Evolutionary conservation across 2,888 invertebrate genomes (phyloP), one percentile per base, ranked within the genome.

Genomic region (Lamellibrachia columna): DNA sequence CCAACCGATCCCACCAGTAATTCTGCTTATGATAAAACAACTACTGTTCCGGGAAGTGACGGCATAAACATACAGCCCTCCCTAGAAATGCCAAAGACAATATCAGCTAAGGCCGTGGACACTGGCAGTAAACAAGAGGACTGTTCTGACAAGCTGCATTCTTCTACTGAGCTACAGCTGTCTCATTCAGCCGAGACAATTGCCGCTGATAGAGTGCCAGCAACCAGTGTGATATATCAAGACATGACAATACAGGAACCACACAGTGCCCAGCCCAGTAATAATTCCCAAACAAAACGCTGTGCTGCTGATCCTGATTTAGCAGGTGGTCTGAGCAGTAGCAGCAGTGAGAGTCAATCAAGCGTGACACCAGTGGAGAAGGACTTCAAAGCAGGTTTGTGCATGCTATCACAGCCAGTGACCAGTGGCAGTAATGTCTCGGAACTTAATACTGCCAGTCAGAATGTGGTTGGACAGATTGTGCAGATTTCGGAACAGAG

Each of bases 81-180:
- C 75, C 75, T 75, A 22, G 75, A 75, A 75, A 75, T 75, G 75
- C 6, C 75, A 6, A n/a, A n/a, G 22, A 6, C 75, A 11, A n/a
- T 22, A 75, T 15, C n/a, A n/a, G n/a, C 75, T n/a, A 75, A 22
- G 1, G 75, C 15, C 75, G 15, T 6, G 22, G 75, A 4, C 75
- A 75, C 75, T 75, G 75, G 75, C n/a, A 22, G 75, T 75, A 75
- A 75, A 75, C 75, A 75, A 75, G 75, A 75, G 75, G 75, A 75
- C 75, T 6, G 22, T 22, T 6, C 75, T 75, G 75, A 75, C 75
- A 15, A 75, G 75, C 22, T 15, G 75, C 75, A 75, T 75, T 75
- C 75, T 75, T 75, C 75, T 75, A n/a, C 75, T 6, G 75, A 75
- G 75, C 4, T 22, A 75, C 75, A 3, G 22, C 4, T 22, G 75